Conservation (phyloP, 1,140 invertebrate species). For the Tetranychus urticae region DNA sequence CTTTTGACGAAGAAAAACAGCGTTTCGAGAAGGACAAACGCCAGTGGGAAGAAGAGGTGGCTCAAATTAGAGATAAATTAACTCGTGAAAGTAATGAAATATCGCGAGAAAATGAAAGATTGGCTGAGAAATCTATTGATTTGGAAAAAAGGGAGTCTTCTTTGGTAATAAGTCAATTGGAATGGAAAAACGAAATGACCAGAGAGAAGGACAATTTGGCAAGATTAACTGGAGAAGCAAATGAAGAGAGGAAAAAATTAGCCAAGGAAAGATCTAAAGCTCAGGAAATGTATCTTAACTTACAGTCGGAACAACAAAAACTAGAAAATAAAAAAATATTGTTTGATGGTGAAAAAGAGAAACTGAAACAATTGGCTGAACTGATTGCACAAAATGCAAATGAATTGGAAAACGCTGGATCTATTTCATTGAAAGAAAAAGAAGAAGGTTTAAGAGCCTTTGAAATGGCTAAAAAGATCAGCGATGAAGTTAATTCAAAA, state of each 20-base stretch:
- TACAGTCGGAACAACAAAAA: conserved; percentile 2
- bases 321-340: conserved; percentile 1
- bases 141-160: background rate
- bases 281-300: background rate
- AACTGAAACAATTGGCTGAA: conserved; percentile 3
- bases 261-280: background rate
- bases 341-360: conserved; percentile 4
- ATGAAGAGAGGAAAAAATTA: background rate
- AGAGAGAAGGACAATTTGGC: conserved; percentile 1
- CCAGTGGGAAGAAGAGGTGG: background rate
- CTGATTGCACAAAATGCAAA: background rate
- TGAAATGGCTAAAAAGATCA: conserved; percentile 1
- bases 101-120: background rate
- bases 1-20: background rate
- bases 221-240: background rate
- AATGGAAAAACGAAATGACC: conserved; percentile 1
- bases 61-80: background rate
- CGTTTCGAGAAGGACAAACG: background rate
- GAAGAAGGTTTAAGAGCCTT: background rate
- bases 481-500: conserved; percentile 1
- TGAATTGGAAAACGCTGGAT: conserved; percentile 5
- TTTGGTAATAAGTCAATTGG: background rate
- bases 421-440: conserved; percentile 6
- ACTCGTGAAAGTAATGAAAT: background rate
- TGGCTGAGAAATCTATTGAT: background rate